Conservation (phyloP, 2,113 vertebrate species). For the Turdus rufiventris region DNA sequence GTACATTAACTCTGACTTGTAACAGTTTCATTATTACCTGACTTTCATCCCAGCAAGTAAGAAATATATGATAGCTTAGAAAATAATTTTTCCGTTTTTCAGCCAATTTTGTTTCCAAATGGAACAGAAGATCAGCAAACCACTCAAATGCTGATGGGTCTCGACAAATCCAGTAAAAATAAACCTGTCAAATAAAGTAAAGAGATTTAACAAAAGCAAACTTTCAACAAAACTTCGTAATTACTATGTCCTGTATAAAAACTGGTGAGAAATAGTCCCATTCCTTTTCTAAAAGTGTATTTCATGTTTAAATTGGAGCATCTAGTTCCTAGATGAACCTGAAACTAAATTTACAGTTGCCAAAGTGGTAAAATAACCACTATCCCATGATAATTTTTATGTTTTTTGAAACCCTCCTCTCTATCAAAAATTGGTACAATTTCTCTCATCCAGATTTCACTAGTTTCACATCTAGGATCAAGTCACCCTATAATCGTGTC, state of each 20-base stretch:
- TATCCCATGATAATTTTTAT: not conserved
- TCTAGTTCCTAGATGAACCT: not conserved
- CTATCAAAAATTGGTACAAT: not conserved
- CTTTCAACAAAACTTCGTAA: not conserved
- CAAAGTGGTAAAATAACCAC: not conserved
- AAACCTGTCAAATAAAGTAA: conserved; percentile 72
- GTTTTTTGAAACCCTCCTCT: not conserved
- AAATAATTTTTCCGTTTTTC: conserved; percentile 71
- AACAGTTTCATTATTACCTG: conserved; percentile 73
- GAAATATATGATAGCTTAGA: conserved; percentile 80
- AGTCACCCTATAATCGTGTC: not conserved
- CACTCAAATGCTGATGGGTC: conserved; percentile 79
- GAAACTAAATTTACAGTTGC: not conserved
- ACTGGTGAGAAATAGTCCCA: not conserved
- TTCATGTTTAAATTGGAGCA: not conserved
- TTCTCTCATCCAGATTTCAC: not conserved
- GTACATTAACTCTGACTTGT: conserved; percentile 36
- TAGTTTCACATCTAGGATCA: not conserved
- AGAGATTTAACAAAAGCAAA: conserved; percentile 14
- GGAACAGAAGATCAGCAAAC: conserved; percentile 80
- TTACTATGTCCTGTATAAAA: not conserved
- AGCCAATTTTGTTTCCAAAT: conserved; percentile 75
- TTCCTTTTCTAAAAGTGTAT: not conserved
- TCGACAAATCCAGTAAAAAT: conserved; percentile 84
- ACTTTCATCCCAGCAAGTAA: conserved; percentile 80